Base-by-base conservation (phyloP, 2,113 vertebrate species). In the Blennius ocellaris region DNA sequence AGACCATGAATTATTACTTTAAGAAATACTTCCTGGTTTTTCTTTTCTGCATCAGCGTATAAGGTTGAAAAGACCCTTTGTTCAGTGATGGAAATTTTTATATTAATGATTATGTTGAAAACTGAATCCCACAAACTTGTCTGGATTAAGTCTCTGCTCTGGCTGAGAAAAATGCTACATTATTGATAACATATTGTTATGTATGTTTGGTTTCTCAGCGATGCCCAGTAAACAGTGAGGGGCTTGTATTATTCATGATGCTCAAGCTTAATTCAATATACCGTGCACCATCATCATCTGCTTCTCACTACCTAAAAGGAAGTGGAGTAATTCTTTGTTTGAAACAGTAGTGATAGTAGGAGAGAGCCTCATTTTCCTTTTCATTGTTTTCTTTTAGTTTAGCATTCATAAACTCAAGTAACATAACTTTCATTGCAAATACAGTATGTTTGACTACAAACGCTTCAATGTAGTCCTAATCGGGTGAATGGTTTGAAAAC, bases 191-290 rank as follows among this genome's bases (percentile, higher is more conserved):
- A 83, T 61, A 80, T 83, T 84, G 79, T 78, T 71, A 66, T 78
- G 72, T 71, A 64, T 72, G 21, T 79, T 64, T 55, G 60, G 76
- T 75, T 75, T 65, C 69, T 86, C 37, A 58, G 67, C 77, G 71
- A 82, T 67, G 61, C 54, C 63, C 65, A 44, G 74, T 80, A 81
- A 88, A 89, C 80, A 83, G 69, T 41, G 68, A 67, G 58, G 78
- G 58, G 16, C 57, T 68, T 87, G 73, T 83, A 81, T 87, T 88
- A 83, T 88, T 80, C 65, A 62, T 81, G 69, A 86, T 77, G 71
- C 80, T 76, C 79, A 64, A 83, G 74, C 58, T 76, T 87, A 82
- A 88, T 93, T 84, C 52, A 52, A 91, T 89, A 90, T 88, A 89
- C 73, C 37, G 83, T 54, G 51, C 55, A 38, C 66, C 57, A 41